Conservation (phyloP, 2,888 invertebrate genomes). For the Embidobia sp. region DNA sequence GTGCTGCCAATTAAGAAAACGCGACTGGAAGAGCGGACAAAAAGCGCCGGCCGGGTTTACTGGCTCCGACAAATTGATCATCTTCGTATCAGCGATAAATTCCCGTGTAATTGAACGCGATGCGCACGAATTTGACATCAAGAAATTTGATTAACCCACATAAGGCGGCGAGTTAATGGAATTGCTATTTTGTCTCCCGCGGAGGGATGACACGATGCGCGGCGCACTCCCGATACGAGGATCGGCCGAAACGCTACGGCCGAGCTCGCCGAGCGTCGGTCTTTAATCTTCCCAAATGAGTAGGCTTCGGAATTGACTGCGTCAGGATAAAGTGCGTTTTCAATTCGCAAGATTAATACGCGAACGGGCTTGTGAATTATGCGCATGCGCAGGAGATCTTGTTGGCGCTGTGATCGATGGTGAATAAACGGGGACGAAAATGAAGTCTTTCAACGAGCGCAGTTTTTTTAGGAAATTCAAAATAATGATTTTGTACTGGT, state of each 20-base stretch:
- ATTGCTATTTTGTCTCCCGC: slow-evolving; percentile 36
- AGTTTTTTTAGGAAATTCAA: too few species aligned
- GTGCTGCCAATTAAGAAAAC: slow-evolving; percentile 10
- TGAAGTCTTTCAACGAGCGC: too few species aligned
- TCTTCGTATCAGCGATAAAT: slow-evolving; percentile 26
- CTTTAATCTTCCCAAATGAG: slow-evolving; percentile 39
- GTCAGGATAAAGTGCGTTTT: slow-evolving; percentile 26
- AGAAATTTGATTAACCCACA: slow-evolving; percentile 51
- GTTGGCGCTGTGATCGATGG: too few species aligned
- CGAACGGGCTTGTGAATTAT: too few species aligned
- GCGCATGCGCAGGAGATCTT: too few species aligned
- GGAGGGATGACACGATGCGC: slow-evolving; percentile 31
- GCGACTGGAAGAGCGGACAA: slow-evolving; percentile 24
- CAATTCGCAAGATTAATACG: slow-evolving; percentile 34
- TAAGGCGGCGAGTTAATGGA: slow-evolving; percentile 22
- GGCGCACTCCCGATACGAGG: background rate
- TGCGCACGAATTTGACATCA: slow-evolving; percentile 31
- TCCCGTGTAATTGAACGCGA: slow-evolving; percentile 33
- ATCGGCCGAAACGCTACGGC: too few species aligned
- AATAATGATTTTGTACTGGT: too few species aligned
- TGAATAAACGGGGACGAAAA: too few species aligned
- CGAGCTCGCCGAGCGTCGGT: too few species aligned
- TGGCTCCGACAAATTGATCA: slow-evolving; percentile 21
- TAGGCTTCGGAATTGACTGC: slow-evolving; percentile 11
- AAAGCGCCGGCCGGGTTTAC: slow-evolving; percentile 19